Evolutionary conservation across 1,140 invertebrate genomes (phyloP), one percentile per base, ranked within the genome.

Genomic region (Planococcus citri): DNA sequence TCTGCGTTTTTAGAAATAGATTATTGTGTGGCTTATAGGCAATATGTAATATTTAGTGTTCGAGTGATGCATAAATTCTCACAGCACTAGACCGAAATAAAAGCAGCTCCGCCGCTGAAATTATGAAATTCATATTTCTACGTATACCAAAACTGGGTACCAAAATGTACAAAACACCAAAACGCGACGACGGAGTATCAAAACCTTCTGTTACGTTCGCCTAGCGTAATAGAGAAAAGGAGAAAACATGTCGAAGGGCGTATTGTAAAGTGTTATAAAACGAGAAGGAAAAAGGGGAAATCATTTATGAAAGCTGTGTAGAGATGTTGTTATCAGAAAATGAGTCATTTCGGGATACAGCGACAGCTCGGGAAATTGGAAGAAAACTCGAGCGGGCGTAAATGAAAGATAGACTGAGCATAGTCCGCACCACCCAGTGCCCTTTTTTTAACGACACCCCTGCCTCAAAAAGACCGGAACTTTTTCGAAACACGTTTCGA

Each of bases 251-350:
- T 64, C 60, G 60, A 64, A 64, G 60, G 60, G 60, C 22, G 12
- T 64, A 64, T 64, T 64, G 60, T 64, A 17, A 64, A 24, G 60
- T 64, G 60, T 64, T 64, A 64, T 64, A 64, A 64, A 64, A 64
- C 60, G 60, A 25, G 60, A 64, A 64, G 60, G 60, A 64, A 64
- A 64, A 64, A 64, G 60, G 25, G 60, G 60, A 27, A 64, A 64
- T 27, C 60, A 64, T 64, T 64, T 64, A 64, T 64, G 60, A 64
- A 64, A 64, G 60, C 60, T 64, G 60, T 64, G 60, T 64, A 64
- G 60, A 64, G 60, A 64, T 64, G 60, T 64, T 64, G 60, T 64
- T 64, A 64, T 64, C 60, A 64, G 60, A 64, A 64, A 64, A 64
- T 64, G 60, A 64, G 60, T 64, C 60, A 64, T 64, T 64, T 64